Evolutionary conservation across 2,888 invertebrate species (phyloP).

Genomic region (Acheta domesticus): DNA sequence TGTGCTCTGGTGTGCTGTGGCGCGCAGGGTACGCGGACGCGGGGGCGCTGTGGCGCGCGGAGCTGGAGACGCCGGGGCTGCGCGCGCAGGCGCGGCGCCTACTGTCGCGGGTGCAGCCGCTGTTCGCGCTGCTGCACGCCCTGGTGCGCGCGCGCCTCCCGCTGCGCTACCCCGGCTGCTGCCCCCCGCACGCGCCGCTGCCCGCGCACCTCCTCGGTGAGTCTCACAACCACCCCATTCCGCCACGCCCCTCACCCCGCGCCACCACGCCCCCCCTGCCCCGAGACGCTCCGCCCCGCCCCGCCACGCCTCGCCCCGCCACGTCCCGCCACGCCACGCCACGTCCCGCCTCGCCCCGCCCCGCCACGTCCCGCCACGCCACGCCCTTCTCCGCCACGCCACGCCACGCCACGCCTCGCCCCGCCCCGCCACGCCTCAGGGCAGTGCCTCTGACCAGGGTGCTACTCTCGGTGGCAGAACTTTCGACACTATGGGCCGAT

Average conservation of each 20-base stretch:
- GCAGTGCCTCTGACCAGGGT: too few species aligned
- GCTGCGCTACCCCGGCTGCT: constrained; percentile 61
- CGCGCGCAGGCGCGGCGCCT: constrained; percentile 63
- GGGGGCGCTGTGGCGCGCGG: constrained; percentile 67
- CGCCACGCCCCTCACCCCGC: not conserved
- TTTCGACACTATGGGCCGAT: too few species aligned
- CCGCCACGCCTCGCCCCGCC: not conserved
- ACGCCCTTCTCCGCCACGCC: too few species aligned
- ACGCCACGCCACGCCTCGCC: too few species aligned
- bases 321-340: too few species aligned
- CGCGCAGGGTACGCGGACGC: constrained; percentile 63
- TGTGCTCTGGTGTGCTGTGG: too few species aligned
- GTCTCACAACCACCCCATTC: constrained; percentile 31
- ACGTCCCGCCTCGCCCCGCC: not conserved
- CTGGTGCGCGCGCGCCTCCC: constrained; percentile 70
- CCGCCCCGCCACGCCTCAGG: too few species aligned
- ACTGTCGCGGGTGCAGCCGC: constrained; percentile 71
- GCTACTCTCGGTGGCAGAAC: too few species aligned
- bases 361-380: too few species aligned
- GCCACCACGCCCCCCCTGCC: too few species aligned
- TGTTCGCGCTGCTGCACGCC: constrained; percentile 79
- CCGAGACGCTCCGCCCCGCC: too few species aligned
- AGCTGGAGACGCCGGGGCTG: constrained; percentile 69
- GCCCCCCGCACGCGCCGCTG: constrained; percentile 57
- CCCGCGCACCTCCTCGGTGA: constrained; percentile 73